phyloP scores from a whole-genome alignment of 2,113 vertebrate species.

The Mus musculus region GRCm39 chr1:51629001-51629500 shows the following conservation, averaged over 20 bases:
- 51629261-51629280: neutral
- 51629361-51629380: neutral
- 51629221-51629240: neutral
- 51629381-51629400: neutral
- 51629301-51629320: neutral
- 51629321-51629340: neutral
- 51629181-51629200: neutral
- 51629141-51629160: neutral
- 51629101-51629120: neutral
- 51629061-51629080: neutral
- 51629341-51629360: neutral
- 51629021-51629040: constrained; percentile 1
- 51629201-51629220: neutral
- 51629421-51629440: neutral
- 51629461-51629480: too few species aligned
- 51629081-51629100: neutral
- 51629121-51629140: neutral
- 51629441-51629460: neutral
- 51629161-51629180: neutral
- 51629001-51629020: neutral
- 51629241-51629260: neutral
- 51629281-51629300: neutral
- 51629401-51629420: neutral
- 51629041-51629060: neutral
- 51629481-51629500: neutral